These are phyloP conservation scores for Diploscapter pachys DNA, from an alignment of 1,140 invertebrate species.

Conservation along the genomic window DNA sequence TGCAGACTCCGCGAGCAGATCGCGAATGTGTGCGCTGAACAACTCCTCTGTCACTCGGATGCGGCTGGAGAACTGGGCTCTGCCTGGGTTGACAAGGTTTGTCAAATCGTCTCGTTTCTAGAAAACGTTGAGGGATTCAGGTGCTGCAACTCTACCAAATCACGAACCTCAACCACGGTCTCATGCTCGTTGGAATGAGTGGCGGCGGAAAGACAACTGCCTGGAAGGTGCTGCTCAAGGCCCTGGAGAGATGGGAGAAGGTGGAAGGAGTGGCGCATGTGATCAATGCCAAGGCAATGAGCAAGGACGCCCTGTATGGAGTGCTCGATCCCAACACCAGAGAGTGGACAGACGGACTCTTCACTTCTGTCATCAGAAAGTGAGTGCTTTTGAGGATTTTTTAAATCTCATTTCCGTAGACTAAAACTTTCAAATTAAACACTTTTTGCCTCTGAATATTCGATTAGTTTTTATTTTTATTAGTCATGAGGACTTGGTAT, in stretches of 20 bases:
- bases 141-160: slow-evolving; percentile 94
- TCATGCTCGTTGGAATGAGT: slow-evolving; percentile 99
- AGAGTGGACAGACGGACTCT: slow-evolving; percentile 98
- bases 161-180: slow-evolving; percentile 92
- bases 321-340: slow-evolving; percentile 96
- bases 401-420: background rate
- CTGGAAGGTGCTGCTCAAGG: slow-evolving; percentile 90
- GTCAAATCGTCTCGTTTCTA: too few relatives aligned
- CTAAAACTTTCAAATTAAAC: too few relatives aligned
- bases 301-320: slow-evolving; percentile 95
- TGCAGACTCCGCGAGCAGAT: slow-evolving; percentile 26
- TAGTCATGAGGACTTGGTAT: too few relatives aligned
- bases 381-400: slow-evolving; percentile 12
- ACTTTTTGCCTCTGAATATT: too few relatives aligned
- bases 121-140: too few relatives aligned
- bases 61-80: slow-evolving; percentile 82
- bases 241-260: slow-evolving; percentile 87
- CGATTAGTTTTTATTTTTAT: too few relatives aligned
- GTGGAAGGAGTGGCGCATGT: slow-evolving; percentile 95
- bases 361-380: slow-evolving; percentile 88
- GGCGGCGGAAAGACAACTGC: slow-evolving; percentile 96
- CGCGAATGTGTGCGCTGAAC: slow-evolving; percentile 22
- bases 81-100: slow-evolving; percentile 69
- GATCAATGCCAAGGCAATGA: slow-evolving; percentile 98
- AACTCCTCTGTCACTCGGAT: slow-evolving; percentile 67